These are phyloP conservation scores for Rhynchonycteris naso DNA, from an alignment of 2,797 vertebrate genomes.

Conservation along the genomic window DNA sequence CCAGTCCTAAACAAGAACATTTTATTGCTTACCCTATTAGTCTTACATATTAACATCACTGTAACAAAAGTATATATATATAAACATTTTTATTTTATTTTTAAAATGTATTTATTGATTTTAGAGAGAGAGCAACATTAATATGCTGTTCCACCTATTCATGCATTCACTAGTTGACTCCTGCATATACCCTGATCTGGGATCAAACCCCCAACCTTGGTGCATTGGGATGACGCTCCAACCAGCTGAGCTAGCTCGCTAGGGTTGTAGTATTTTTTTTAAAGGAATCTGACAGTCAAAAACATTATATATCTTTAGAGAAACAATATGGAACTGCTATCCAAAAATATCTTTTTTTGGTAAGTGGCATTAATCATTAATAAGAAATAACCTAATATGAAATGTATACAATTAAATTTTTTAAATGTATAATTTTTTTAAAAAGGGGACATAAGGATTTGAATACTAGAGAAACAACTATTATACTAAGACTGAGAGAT, in stretches of 20 bases:
- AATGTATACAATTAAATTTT: background rate
- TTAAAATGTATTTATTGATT: too few relatives aligned
- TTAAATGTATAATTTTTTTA: background rate
- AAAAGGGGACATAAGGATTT: background rate
- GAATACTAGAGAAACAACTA: background rate
- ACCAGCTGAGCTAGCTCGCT: too few relatives aligned
- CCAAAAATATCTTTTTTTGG: conserved; percentile 5
- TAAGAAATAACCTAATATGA: background rate
- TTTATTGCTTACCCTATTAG: background rate
- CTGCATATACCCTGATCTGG: too few relatives aligned
- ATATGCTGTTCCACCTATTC: too few relatives aligned
- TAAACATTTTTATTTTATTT: background rate
- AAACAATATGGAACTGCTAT: background rate
- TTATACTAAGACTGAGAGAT: background rate
- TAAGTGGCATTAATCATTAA: background rate
- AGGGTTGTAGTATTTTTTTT: background rate
- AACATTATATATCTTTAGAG: background rate
- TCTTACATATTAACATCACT: background rate
- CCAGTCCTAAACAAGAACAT: background rate
- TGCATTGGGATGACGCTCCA: too few relatives aligned
- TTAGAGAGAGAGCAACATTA: too few relatives aligned
- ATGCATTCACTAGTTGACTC: too few relatives aligned
- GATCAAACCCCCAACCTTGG: too few relatives aligned
- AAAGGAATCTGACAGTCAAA: background rate
- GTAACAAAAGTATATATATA: background rate